Conservation (phyloP, 2,888 invertebrate genomes). For the Lasioglossum villosulum region DNA sequence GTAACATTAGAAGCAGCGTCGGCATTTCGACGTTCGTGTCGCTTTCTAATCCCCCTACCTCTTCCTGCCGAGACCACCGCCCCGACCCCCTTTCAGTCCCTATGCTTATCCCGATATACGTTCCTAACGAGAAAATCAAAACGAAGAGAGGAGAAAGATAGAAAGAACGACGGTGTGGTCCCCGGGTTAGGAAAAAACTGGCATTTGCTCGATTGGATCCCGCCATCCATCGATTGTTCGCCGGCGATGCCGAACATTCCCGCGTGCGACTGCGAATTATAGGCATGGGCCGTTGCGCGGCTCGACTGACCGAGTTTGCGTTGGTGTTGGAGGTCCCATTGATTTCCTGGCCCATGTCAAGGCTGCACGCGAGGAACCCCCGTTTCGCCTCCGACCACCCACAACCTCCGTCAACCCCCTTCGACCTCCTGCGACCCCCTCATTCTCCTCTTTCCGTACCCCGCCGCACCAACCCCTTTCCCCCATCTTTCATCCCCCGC, state of each 20-base stretch:
- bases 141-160: neutral
- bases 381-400: conserved; percentile 67
- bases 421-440: conserved; percentile 63
- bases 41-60: neutral
- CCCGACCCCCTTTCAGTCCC: neutral
- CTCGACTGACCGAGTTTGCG: conserved; percentile 81
- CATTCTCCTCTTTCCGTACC: conserved; percentile 4
- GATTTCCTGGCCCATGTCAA: conserved; percentile 84
- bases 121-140: conserved; percentile 23
- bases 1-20: conserved; percentile 50
- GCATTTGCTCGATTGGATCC: conserved; percentile 63
- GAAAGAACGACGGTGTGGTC: neutral
- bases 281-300: conserved; percentile 68
- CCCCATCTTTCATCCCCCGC: neutral
- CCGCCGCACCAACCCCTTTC: conserved; percentile 17
- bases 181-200: conserved; percentile 33
- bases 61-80: neutral
- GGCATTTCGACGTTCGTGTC: conserved; percentile 30
- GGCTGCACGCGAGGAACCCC: conserved; percentile 83
- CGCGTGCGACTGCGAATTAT: conserved; percentile 68
- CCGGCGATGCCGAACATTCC: conserved; percentile 62
- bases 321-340: conserved; percentile 84
- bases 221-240: conserved; percentile 45
- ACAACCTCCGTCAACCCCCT: conserved; percentile 73
- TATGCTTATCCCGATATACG: neutral